Percentiles rank a stretch among this genome's conserved stretches.
Evolutionary conservation across 2,113 vertebrate species (phyloP).

Genomic region (Bettongia penicillata): DNA sequence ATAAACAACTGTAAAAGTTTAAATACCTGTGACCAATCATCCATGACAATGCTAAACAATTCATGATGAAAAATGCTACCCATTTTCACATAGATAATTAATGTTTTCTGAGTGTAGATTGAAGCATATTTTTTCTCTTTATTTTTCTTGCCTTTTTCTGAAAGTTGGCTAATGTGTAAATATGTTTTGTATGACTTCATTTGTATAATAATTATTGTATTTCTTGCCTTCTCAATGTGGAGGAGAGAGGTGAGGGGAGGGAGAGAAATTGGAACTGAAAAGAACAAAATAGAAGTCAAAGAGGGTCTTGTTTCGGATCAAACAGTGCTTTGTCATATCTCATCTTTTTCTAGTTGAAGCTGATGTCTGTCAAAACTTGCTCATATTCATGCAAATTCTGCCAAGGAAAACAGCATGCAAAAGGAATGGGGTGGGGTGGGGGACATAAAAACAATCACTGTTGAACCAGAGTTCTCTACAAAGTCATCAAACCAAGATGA

Average conservation of each 20-base stretch:
- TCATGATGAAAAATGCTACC: background rate
- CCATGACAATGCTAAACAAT: background rate
- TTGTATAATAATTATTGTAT: background rate
- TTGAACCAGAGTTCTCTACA: background rate
- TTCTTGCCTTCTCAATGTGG: background rate
- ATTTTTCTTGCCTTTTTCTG: background rate
- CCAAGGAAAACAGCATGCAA: background rate
- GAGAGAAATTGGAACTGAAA: background rate
- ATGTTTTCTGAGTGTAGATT: background rate
- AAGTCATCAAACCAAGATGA: background rate
- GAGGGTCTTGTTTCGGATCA: background rate
- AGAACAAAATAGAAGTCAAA: background rate
- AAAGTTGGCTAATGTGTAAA: background rate
- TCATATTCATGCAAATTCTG: background rate
- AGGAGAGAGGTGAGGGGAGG: background rate
- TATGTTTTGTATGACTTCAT: background rate
- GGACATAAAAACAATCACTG: background rate
- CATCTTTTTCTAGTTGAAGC: background rate
- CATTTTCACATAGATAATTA: background rate
- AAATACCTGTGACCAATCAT: background rate
- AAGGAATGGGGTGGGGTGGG: no score
- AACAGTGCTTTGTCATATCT: background rate
- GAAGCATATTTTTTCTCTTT: background rate
- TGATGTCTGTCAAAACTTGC: background rate
- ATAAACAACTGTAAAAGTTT: background rate